Percentiles rank a stretch among this genome's conserved stretches.
Conservation (phyloP, 2,888 invertebrate genomes). For the Chrysodeixis includens region DNA sequence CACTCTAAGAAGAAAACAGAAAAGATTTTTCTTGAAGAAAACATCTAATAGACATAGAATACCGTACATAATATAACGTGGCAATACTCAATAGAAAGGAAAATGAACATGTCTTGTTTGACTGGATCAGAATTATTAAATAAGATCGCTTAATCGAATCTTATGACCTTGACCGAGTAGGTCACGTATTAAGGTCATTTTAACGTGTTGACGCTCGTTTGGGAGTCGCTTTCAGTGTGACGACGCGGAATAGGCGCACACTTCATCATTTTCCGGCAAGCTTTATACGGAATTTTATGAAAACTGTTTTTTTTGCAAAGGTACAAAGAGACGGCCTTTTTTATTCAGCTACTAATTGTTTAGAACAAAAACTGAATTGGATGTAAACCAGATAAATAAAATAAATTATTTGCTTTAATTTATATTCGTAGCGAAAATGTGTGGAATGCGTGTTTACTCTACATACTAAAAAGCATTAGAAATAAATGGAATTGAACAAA, state of each 20-base stretch:
- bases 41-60: too few relatives aligned
- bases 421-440: not conserved
- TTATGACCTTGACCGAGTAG: conserved; percentile 3
- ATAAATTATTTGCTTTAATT: not conserved
- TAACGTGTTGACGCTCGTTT: not conserved
- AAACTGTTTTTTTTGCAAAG: too few relatives aligned
- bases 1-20: too few relatives aligned
- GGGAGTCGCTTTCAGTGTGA: not conserved
- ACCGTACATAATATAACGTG: too few relatives aligned
- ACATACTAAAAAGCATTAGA: conserved; percentile 23
- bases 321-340: too few relatives aligned
- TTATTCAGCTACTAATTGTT: too few relatives aligned
- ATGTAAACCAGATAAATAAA: too few relatives aligned
- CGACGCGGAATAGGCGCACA: not conserved
- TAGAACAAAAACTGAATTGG: too few relatives aligned
- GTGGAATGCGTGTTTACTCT: not conserved
- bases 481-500: conserved; percentile 25
- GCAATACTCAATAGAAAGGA: too few relatives aligned
- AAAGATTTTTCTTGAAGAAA: too few relatives aligned
- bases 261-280: not conserved
- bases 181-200: conserved; percentile 2
- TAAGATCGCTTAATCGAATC: conserved; percentile 2
- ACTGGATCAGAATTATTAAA: not conserved
- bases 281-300: not conserved
- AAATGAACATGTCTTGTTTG: not conserved